Percentiles rank a stretch among this genome's conserved stretches.
These are phyloP conservation scores for Drosophila neocordata DNA, from an alignment of 1,140 invertebrate genomes.

Conservation along the genomic window DNA sequence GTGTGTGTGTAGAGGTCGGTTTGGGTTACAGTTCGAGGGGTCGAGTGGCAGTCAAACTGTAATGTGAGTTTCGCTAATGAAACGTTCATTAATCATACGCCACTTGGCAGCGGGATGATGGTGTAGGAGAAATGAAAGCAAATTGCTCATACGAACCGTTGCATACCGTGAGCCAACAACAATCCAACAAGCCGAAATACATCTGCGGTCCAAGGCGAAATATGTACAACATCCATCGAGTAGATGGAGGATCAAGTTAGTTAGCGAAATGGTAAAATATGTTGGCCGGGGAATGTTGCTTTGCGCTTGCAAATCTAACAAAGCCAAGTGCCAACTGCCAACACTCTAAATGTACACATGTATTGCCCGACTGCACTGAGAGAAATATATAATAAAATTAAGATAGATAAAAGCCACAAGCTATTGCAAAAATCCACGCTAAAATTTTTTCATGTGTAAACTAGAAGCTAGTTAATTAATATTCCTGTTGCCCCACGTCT, in stretches of 20 bases:
- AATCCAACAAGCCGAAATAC: slow-evolving; percentile 21
- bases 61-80: slow-evolving; percentile 72
- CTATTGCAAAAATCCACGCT: background rate
- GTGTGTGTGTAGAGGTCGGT: background rate
- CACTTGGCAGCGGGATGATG: slow-evolving; percentile 40
- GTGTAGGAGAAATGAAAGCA: slow-evolving; percentile 11
- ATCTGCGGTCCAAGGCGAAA: slow-evolving; percentile 19
- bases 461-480: slow-evolving; percentile 77
- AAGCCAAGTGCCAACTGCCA: slow-evolving; percentile 65
- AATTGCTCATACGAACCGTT: slow-evolving; percentile 48
- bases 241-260: slow-evolving; percentile 35
- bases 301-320: slow-evolving; percentile 45
- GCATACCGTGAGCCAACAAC: slow-evolving; percentile 9
- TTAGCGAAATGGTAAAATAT: slow-evolving; percentile 31
- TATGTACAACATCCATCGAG: background rate
- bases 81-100: slow-evolving; percentile 77
- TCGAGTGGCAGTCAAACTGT: slow-evolving; percentile 36
- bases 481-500: slow-evolving; percentile 77
- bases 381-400: background rate
- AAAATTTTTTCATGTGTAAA: slow-evolving; percentile 20
- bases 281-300: slow-evolving; percentile 23
- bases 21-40: background rate
- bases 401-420: background rate
- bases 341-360: slow-evolving; percentile 26
- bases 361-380: slow-evolving; percentile 8